Evolutionary conservation across 1,140 invertebrate species (phyloP).

Genomic region (Penaeus indicus): DNA sequence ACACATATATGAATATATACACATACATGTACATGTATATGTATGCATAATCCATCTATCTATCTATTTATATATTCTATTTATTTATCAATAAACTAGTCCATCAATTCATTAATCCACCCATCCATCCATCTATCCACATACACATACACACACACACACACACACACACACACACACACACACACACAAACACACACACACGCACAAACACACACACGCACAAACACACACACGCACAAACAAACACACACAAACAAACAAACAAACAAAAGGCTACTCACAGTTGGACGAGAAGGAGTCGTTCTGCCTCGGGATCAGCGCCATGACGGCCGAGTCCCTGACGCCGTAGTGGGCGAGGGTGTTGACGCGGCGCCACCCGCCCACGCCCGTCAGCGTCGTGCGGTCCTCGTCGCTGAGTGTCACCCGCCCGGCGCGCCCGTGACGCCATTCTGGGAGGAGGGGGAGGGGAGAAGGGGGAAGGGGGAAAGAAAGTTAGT

Average conservation of each 20-base stretch:
- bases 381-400: conserved; percentile 82
- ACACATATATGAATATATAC: not conserved
- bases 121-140: not conserved
- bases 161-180: too few species aligned
- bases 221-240: not conserved
- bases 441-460: conserved; percentile 89
- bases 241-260: not conserved
- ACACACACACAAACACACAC: not conserved
- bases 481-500: too few species aligned
- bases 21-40: not conserved
- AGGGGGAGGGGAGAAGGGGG: conserved; percentile 32
- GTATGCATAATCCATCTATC: not conserved
- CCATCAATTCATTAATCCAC: not conserved
- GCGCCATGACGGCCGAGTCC: conserved; percentile 93
- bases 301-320: conserved; percentile 90
- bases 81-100: too few species aligned
- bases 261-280: not conserved
- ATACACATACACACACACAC: not conserved
- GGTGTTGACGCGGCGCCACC: conserved; percentile 93
- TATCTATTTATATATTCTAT: too few species aligned
- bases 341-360: conserved; percentile 93
- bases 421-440: conserved; percentile 89
- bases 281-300: conserved; percentile 67
- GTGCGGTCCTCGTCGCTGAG: conserved; percentile 94
- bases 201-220: not conserved